Conservation (phyloP, 1,140 invertebrate species). For the Hydropsyche tenuis region DNA sequence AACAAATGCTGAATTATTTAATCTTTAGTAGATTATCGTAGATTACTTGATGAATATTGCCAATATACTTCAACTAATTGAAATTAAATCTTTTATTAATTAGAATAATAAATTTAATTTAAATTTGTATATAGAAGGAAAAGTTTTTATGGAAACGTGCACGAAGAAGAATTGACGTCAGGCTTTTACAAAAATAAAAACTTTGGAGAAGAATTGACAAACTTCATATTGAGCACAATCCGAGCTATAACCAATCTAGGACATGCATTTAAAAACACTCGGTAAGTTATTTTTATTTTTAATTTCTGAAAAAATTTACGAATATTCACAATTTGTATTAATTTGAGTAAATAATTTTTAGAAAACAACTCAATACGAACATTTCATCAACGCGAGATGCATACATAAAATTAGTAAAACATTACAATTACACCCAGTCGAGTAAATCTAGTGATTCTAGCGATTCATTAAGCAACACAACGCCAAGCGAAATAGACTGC, state of each 20-base stretch:
- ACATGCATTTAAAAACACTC: conserved; percentile 63
- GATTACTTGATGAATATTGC: no score
- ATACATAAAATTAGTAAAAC: not conserved
- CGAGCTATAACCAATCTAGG: conserved; percentile 66
- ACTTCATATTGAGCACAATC: conserved; percentile 64
- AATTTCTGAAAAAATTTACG: no score
- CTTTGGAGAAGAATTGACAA: conserved; percentile 60
- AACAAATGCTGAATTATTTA: no score
- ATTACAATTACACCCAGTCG: no score
- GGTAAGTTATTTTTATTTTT: conserved; percentile 45
- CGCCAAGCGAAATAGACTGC: conserved; percentile 61
- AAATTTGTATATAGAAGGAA: conserved; percentile 12
- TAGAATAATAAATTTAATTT: no score
- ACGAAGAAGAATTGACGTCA: conserved; percentile 30
- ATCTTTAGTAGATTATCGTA: no score
- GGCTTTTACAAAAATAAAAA: conserved; percentile 47
- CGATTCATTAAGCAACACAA: not conserved
- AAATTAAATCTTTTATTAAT: no score
- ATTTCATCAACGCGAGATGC: not conserved
- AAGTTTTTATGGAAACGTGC: not conserved
- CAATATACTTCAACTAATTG: no score
- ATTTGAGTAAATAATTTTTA: not conserved
- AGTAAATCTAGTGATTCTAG: no score
- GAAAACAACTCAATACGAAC: not conserved
- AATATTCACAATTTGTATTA: not conserved